phyloP scores from a whole-genome alignment of 1,140 invertebrate species.

The Bombus difficillimus region DNA sequence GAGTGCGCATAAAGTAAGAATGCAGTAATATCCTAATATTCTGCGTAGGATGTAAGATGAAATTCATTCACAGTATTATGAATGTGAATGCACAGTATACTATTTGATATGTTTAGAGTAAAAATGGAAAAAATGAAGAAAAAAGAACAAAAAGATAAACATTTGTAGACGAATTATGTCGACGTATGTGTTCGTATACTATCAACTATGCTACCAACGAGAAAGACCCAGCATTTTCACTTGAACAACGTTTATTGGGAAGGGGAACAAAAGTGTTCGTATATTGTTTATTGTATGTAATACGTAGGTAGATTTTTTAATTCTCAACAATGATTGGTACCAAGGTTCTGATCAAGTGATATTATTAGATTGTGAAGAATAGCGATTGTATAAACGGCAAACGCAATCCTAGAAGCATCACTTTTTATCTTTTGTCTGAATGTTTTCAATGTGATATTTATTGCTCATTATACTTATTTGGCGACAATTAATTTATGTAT shows the following conservation, averaged over 20 bases:
- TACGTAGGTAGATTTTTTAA: slow-evolving; percentile 56
- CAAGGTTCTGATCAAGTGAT: slow-evolving; percentile 38
- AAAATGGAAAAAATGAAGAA: neutral
- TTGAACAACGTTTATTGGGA: slow-evolving; percentile 41
- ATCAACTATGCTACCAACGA: slow-evolving; percentile 54
- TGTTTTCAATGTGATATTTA: neutral
- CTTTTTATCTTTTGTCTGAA: neutral
- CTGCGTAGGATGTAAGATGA: slow-evolving; percentile 52
- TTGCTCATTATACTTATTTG: neutral
- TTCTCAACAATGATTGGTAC: slow-evolving; percentile 49
- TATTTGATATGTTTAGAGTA: slow-evolving; percentile 56
- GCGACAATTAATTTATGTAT: neutral
- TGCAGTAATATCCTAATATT: slow-evolving; percentile 55
- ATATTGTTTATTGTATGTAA: slow-evolving; percentile 57
- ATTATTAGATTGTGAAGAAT: slow-evolving; percentile 36
- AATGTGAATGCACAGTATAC: slow-evolving; percentile 53
- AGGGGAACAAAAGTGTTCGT: slow-evolving; percentile 57
- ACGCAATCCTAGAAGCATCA: slow-evolving; percentile 40
- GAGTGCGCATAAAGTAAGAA: slow-evolving; percentile 14
- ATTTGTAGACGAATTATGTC: slow-evolving; percentile 53
- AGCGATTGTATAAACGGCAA: slow-evolving; percentile 51
- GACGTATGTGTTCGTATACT: slow-evolving; percentile 63
- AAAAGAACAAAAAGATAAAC: neutral
- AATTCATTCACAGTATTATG: slow-evolving; percentile 68
- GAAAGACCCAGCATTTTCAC: slow-evolving; percentile 59